Evolutionary conservation across 2,797 vertebrate species (phyloP).

Genomic region (Diplodus puntazzo): DNA sequence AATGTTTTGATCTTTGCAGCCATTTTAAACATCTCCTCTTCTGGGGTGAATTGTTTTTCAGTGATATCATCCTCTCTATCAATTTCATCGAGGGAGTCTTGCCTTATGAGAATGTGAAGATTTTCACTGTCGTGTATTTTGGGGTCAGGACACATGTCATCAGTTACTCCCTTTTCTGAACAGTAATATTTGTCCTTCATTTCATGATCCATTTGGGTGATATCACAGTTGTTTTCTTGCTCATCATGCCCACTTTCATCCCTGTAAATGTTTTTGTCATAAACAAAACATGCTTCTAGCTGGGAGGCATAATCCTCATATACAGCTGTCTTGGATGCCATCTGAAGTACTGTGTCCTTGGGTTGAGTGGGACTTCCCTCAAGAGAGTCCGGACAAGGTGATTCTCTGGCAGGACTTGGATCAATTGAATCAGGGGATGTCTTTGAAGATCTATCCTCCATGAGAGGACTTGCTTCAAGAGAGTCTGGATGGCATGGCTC

Average conservation of each 20-base stretch:
- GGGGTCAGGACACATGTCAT: slow-evolving; percentile 85
- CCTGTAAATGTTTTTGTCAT: slow-evolving; percentile 56
- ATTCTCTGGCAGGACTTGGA: slow-evolving; percentile 93
- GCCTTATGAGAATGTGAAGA: slow-evolving; percentile 42
- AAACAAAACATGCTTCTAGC: slow-evolving; percentile 68
- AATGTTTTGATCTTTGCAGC: slow-evolving; percentile 97
- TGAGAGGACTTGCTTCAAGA: slow-evolving; percentile 91
- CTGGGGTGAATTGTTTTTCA: slow-evolving; percentile 90
- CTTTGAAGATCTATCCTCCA: slow-evolving; percentile 92
- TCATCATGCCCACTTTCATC: slow-evolving; percentile 85
- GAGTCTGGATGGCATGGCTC: slow-evolving; percentile 91
- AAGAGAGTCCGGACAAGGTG: slow-evolving; percentile 93
- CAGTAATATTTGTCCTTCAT: slow-evolving; percentile 76
- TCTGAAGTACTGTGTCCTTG: slow-evolving; percentile 68
- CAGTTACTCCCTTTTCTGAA: slow-evolving; percentile 79
- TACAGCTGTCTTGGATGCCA: slow-evolving; percentile 61
- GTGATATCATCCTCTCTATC: slow-evolving; percentile 54
- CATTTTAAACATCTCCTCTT: slow-evolving; percentile 99
- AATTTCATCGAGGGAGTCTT: slow-evolving; percentile 45
- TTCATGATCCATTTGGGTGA: slow-evolving; percentile 87
- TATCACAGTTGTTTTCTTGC: slow-evolving; percentile 75
- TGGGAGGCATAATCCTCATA: slow-evolving; percentile 81
- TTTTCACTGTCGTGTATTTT: slow-evolving; percentile 65
- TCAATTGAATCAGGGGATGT: slow-evolving; percentile 98
- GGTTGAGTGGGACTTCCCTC: slow-evolving; percentile 92